phyloP scores from a whole-genome alignment of 2,797 vertebrate genomes.

The Scomberomorus guttatus region DNA sequence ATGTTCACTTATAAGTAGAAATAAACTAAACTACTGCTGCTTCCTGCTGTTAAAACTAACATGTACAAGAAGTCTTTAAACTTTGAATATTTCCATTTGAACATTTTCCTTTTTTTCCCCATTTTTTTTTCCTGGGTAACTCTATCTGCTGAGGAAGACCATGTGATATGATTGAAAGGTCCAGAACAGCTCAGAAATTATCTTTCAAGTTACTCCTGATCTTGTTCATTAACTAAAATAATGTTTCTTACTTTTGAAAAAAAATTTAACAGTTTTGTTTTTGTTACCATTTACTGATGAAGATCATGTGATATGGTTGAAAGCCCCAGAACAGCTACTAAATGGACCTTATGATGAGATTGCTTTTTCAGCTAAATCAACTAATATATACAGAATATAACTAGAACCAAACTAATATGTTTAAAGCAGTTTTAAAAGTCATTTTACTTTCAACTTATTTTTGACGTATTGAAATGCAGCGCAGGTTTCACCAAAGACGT shows the following conservation, averaged over 20 bases:
- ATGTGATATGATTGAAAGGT: background rate
- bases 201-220: background rate
- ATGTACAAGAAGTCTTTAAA: background rate
- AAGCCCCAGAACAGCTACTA: background rate
- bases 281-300: background rate
- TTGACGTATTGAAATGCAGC: constrained; percentile 47
- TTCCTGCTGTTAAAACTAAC: background rate
- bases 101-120: no score
- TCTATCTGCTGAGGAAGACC: background rate
- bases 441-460: constrained; percentile 18
- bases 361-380: background rate
- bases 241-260: background rate
- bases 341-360: background rate
- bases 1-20: background rate
- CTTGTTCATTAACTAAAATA: background rate
- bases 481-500: constrained; percentile 56
- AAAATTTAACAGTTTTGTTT: background rate
- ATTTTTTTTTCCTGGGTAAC: background rate
- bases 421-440: constrained; percentile 31
- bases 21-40: background rate
- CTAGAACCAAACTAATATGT: background rate
- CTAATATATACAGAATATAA: background rate
- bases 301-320: background rate
- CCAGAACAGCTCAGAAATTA: background rate
- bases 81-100: no score